phyloP scores from a whole-genome alignment of 2,888 invertebrate species.

The Carpatolechia fugitivella region DNA sequence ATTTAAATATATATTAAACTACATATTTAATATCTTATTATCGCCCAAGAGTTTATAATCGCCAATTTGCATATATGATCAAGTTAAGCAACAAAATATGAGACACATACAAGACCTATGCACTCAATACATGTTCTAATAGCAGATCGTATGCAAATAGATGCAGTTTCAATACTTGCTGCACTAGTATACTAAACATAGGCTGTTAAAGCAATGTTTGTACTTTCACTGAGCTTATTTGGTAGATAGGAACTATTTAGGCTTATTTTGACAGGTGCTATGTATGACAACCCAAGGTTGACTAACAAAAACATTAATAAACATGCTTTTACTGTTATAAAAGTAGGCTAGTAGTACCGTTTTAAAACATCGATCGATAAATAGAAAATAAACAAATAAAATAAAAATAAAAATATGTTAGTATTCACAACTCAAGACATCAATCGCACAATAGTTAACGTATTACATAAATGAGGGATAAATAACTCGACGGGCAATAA shows the following conservation, averaged over 20 bases:
- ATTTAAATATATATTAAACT: too few relatives aligned
- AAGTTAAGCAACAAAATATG: slow-evolving; percentile 34
- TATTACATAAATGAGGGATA: slow-evolving; percentile 4
- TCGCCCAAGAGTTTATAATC: too few relatives aligned
- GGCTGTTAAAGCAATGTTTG: background rate
- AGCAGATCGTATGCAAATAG: slow-evolving; percentile 12
- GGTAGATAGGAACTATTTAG: too few relatives aligned
- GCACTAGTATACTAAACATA: background rate
- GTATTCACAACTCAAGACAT: background rate
- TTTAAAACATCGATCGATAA: too few relatives aligned
- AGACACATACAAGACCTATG: slow-evolving; percentile 13
- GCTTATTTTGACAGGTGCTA: too few relatives aligned
- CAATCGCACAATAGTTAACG: background rate
- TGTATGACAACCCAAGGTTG: too few relatives aligned
- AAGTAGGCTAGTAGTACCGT: too few relatives aligned
- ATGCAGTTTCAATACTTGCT: background rate
- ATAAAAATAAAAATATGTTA: too few relatives aligned
- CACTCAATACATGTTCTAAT: background rate
- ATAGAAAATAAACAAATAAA: too few relatives aligned
- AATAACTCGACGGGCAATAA: background rate
- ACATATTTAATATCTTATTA: too few relatives aligned
- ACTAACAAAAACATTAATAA: too few relatives aligned
- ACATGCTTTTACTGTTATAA: too few relatives aligned
- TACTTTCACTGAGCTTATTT: background rate
- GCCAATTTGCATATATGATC: slow-evolving; percentile 48